These are phyloP conservation scores for Brachionus rubens DNA, from an alignment of 1,140 invertebrate species.

Conservation along the genomic window DNA sequence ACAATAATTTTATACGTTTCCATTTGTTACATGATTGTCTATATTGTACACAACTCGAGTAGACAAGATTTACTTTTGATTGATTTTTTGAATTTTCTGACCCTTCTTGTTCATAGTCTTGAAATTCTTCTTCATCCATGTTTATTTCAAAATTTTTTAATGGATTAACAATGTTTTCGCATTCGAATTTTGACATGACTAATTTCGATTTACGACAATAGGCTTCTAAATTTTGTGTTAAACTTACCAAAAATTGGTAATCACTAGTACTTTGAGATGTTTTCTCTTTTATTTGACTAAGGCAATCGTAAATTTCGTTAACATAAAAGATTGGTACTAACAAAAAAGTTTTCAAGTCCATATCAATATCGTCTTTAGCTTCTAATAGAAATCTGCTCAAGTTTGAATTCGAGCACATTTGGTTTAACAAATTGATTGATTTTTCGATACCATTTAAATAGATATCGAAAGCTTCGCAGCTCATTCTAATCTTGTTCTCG, in stretches of 20 bases:
- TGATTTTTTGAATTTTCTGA: background rate
- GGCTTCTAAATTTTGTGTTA: background rate
- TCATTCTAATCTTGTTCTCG: conserved; percentile 44
- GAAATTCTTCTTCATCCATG: background rate
- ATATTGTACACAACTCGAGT: conserved; percentile 2
- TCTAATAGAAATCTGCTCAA: conserved; percentile 4
- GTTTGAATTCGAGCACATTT: background rate
- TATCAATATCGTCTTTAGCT: conserved; percentile 10
- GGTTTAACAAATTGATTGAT: background rate
- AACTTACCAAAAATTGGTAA: conserved; percentile 31
- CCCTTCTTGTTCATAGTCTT: background rate
- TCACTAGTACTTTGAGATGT: background rate
- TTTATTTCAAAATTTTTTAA: background rate
- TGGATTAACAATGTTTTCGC: background rate
- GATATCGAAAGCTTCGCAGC: conserved; percentile 44
- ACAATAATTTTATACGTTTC: conserved; percentile 9
- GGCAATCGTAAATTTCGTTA: background rate
- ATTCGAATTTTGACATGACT: background rate
- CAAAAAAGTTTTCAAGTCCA: conserved; percentile 41
- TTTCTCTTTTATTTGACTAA: conserved; percentile 34
- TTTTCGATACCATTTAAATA: conserved; percentile 33
- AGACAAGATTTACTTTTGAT: background rate
- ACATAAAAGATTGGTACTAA: conserved; percentile 33
- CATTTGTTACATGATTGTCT: conserved; percentile 44
- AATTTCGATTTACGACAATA: background rate